A percentile compares a stretch with the other conserved stretches of the same genome.
phyloP scores from a whole-genome alignment of 2,797 vertebrate species.

The Caiman crocodilus region DNA sequence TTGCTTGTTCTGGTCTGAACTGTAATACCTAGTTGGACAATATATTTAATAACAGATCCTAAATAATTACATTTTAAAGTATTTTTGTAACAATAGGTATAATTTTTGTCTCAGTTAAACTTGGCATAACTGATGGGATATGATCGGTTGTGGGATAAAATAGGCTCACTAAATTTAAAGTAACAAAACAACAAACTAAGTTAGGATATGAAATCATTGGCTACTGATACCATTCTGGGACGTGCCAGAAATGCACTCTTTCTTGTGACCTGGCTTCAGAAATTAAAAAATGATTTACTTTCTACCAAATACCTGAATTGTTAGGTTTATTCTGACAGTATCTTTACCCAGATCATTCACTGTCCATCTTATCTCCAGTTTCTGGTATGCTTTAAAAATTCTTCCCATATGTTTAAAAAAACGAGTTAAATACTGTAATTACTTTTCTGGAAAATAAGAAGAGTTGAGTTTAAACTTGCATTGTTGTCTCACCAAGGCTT shows the following conservation, averaged over 20 bases:
- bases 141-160: background rate
- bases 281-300: slow-evolving; percentile 40
- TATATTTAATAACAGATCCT: background rate
- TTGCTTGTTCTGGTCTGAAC: background rate
- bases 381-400: slow-evolving; percentile 28
- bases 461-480: background rate
- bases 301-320: background rate
- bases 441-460: background rate
- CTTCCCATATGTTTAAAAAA: background rate
- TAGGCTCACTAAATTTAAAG: background rate
- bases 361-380: slow-evolving; percentile 9
- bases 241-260: background rate
- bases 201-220: background rate
- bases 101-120: background rate
- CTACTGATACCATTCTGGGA: background rate
- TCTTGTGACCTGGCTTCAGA: background rate
- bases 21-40: background rate
- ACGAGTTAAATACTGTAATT: background rate
- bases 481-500: background rate
- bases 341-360: background rate
- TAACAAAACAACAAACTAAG: background rate
- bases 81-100: background rate
- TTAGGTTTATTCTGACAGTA: background rate
- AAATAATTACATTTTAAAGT: background rate
- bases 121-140: background rate